Base-by-base conservation (phyloP, 2,113 vertebrate genomes). In the Datnioides undecimradiatus region DNA sequence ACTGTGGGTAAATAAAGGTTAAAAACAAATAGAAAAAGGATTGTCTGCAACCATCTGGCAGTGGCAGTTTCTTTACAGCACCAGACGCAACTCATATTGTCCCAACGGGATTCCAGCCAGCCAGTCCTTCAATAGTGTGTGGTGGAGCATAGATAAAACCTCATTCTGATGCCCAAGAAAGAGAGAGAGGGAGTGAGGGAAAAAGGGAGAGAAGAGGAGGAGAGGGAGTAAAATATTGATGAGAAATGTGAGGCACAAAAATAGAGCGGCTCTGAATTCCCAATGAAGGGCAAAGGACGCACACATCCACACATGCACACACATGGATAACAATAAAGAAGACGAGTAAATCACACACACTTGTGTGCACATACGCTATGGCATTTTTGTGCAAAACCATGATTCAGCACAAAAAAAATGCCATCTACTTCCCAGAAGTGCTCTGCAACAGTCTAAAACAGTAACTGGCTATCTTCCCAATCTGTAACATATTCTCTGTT, bases 161-260 rank as follows among this genome's bases (percentile, higher is more conserved):
- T 83, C 76, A 83, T 88, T 82, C 83, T 90, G 83, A 89, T 76
- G 82, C 80, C 82, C 70, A 38, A 62, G 78, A 83, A 79, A 36
- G 66, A 80, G 75, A 80, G 75, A 21, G 63, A 34, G 66, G 17
- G 31, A 23, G 34, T 17, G 52, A 52, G 51, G 17, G 59, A 72
- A 45, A 52, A 36, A 54, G 43, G 55, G 55, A 46, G 49, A 68
- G 67, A 65, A 51, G 57, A 62, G 68, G 70, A 68, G 54, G 72
- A 68, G 51, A 79, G 65, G 73, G 62, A 68, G 88, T 92, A 34
- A 94, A 94, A 94, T 93, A 93, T 93, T 94, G 82, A 95, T 93
- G 91, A 86, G 85, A 70, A 91, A 90, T 87, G 88, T 65, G 79
- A 88, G 58, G 83, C 83, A 81, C 79, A 82, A 88, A 93, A 93